Conservation (phyloP, 2,797 vertebrate genomes). For the Loriculus beryllinus region DNA sequence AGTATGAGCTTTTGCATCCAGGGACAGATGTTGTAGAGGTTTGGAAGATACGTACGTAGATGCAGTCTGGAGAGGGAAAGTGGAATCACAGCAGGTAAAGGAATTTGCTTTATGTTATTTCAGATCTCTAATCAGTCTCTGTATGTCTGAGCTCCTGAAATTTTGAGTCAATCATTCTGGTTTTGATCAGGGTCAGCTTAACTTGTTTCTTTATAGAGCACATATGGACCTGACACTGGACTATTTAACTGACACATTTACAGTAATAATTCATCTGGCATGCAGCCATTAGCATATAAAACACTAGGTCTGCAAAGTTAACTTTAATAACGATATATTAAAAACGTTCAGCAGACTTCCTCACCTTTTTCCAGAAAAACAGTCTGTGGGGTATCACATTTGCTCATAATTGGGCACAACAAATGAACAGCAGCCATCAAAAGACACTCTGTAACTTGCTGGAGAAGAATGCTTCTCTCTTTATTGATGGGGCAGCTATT, state of each 20-base stretch:
- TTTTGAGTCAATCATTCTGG: slow-evolving; percentile 34
- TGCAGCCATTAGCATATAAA: slow-evolving; percentile 28
- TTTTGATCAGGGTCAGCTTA: slow-evolving; percentile 36
- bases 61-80: not conserved
- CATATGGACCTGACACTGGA: slow-evolving; percentile 55
- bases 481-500: not conserved
- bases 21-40: not conserved
- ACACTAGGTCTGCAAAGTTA: slow-evolving; percentile 14
- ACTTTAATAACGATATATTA: slow-evolving; percentile 42
- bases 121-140: not conserved
- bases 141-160: not conserved
- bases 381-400: slow-evolving; percentile 11
- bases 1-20: not conserved
- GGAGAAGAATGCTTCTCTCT: not conserved
- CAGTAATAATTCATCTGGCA: slow-evolving; percentile 41
- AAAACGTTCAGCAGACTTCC: slow-evolving; percentile 17
- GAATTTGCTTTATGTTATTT: not conserved
- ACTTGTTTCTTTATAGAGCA: slow-evolving; percentile 35
- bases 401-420: not conserved
- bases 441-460: not conserved
- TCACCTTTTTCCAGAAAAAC: slow-evolving; percentile 20
- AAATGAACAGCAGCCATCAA: not conserved
- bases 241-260: slow-evolving; percentile 56
- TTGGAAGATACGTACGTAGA: not conserved
- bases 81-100: not conserved